phyloP scores from a whole-genome alignment of 2,113 vertebrate genomes.

The Neotoma lepida region DNA sequence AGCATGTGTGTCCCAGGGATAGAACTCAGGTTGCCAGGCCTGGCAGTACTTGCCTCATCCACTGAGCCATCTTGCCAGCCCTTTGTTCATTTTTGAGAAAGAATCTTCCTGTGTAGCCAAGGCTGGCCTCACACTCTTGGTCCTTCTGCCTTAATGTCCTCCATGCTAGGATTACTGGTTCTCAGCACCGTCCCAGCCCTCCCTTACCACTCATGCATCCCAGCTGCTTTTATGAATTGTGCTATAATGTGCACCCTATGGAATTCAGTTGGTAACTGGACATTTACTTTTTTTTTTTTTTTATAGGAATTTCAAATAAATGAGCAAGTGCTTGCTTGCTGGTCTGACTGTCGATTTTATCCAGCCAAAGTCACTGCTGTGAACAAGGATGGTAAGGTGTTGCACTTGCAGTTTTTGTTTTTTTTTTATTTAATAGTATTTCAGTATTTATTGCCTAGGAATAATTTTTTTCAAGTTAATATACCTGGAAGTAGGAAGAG shows the following conservation, averaged over 20 bases:
- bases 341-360: slow-evolving; percentile 99
- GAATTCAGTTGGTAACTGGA: slow-evolving; percentile 65
- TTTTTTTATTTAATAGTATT: slow-evolving; percentile 10
- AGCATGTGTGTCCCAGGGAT: neutral
- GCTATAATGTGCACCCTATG: slow-evolving; percentile 25
- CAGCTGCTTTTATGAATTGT: slow-evolving; percentile 47
- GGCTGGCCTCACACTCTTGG: too few relatives aligned
- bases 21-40: neutral
- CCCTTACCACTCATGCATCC: neutral
- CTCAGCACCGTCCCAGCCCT: neutral
- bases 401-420: slow-evolving; percentile 35
- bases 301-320: slow-evolving; percentile 92
- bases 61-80: neutral
- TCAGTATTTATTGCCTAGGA: slow-evolving; percentile 49
- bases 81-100: neutral
- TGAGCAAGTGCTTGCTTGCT: slow-evolving; percentile 95
- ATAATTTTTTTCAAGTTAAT: slow-evolving; percentile 52
- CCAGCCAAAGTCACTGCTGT: slow-evolving; percentile 95
- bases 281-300: slow-evolving; percentile 33
- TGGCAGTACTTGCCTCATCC: neutral
- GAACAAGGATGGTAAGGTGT: slow-evolving; percentile 94
- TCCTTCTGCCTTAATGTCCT: neutral
- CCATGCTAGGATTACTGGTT: neutral
- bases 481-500: slow-evolving; percentile 27
- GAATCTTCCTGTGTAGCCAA: neutral